Evolutionary conservation across 2,113 vertebrate genomes (phyloP).

Genomic region (Chamaetylas fuelleborni): DNA sequence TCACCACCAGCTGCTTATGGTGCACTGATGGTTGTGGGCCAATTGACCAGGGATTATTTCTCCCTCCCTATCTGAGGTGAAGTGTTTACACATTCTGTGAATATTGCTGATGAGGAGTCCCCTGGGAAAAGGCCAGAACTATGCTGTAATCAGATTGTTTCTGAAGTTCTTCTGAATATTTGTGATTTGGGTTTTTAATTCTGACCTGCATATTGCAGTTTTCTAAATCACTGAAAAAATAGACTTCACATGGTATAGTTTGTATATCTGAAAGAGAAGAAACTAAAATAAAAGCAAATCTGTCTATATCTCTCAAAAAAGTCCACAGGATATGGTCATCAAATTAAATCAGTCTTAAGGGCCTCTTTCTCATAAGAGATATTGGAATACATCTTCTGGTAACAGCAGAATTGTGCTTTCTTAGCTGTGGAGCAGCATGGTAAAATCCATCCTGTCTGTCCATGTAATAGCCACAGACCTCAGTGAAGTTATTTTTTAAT

Average conservation of each 20-base stretch:
- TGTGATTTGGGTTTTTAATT: background rate
- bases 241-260: background rate
- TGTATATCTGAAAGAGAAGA: background rate
- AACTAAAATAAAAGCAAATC: background rate
- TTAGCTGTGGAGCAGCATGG: too few species aligned
- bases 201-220: background rate
- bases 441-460: background rate
- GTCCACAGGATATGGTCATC: background rate
- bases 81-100: constrained; percentile 46
- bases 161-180: background rate
- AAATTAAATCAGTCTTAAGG: background rate
- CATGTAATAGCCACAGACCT: background rate
- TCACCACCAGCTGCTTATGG: constrained; percentile 60
- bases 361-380: background rate
- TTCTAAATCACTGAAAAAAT: background rate
- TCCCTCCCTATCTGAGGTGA: constrained; percentile 42
- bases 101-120: constrained; percentile 15
- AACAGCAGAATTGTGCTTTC: background rate
- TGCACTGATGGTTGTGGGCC: constrained; percentile 21
- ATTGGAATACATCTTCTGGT: background rate
- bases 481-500: background rate
- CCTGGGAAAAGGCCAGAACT: background rate
- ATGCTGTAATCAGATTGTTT: background rate
- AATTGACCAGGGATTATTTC: constrained; percentile 44
- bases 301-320: background rate